Base-by-base conservation (phyloP, 2,888 invertebrate genomes). In the Leistus spinibarbis region DNA sequence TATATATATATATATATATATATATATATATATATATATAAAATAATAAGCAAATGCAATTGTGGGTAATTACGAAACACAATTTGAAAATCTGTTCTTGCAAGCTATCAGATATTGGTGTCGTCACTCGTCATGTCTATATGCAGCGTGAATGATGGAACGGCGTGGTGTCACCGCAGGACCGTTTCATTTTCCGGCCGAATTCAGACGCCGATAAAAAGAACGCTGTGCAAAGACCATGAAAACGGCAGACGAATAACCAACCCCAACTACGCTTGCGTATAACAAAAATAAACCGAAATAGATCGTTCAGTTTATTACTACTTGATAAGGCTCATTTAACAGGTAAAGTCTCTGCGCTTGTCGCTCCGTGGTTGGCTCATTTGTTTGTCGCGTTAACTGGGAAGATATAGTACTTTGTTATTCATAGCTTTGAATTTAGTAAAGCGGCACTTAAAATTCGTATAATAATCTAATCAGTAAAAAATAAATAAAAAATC, bases 121-220 rank as follows among this genome's bases (percentile, higher is more conserved):
- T n/a, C n/a, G n/a, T n/a, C n/a, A n/a, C n/a, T n/a, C n/a, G n/a
- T n/a, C n/a, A n/a, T n/a, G 40, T 40, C 3, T 83, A 81, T 82
- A 83, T 82, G 82, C 80, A 80, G 82, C 84, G 86, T 86, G 86
- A 86, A 86, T 86, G 86, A 86, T 85, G 84, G 85, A 86, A 83
- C 83, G 86, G 82, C 84, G 84, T 85, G 84, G 85, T 85, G 85
- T 85, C 85, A 84, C 86, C 86, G 82, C 86, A 85, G 84, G 86
- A 86, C 83, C 81, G 85, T 86, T 78, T 86, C 86, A 86, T 86
- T 86, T 86, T 86, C 86, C 86, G 85, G 85, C 85, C 82, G 86
- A 85, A 85, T 85, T 86, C 83, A 79, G 80, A 74, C 78, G 80
- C 82, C 85, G 85, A 85, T 85, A 86, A 85, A 85, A 85, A 84